These are phyloP conservation scores for Lates japonicus DNA, from an alignment of 2,797 vertebrate species.

Conservation along the genomic window DNA sequence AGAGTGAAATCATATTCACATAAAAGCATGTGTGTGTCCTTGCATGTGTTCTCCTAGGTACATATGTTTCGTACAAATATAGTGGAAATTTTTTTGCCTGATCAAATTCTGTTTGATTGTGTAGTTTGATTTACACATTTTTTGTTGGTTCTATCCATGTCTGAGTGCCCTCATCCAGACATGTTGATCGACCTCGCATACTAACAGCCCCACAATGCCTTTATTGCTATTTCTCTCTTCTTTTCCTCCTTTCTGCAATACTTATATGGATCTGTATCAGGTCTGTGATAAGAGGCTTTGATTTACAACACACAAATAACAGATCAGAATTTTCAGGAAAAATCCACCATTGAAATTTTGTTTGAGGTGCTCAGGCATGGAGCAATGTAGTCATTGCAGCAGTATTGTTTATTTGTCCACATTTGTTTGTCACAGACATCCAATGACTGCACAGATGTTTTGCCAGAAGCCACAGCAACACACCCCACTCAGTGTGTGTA, in stretches of 20 bases:
- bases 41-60: slow-evolving; percentile 3
- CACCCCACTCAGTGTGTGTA: not conserved
- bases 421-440: not conserved
- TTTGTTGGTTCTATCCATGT: slow-evolving; percentile 36
- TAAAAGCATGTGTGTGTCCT: slow-evolving; percentile 1
- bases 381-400: too few relatives aligned
- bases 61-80: not conserved
- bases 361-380: too few relatives aligned
- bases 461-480: not conserved
- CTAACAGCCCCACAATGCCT: slow-evolving; percentile 71
- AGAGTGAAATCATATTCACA: not conserved
- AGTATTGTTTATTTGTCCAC: too few relatives aligned
- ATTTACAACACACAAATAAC: slow-evolving; percentile 31
- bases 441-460: not conserved
- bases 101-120: slow-evolving; percentile 37
- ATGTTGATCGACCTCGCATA: slow-evolving; percentile 47
- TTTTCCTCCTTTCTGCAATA: slow-evolving; percentile 69
- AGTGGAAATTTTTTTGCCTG: not conserved
- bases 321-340: slow-evolving; percentile 24
- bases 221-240: slow-evolving; percentile 69
- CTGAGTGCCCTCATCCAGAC: slow-evolving; percentile 53
- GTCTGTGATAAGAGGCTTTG: slow-evolving; percentile 84
- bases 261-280: slow-evolving; percentile 93
- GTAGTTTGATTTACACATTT: slow-evolving; percentile 2
- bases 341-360: slow-evolving; percentile 27